phyloP scores from a whole-genome alignment of 1,140 invertebrate species.

The Zophobas atratus region DNA sequence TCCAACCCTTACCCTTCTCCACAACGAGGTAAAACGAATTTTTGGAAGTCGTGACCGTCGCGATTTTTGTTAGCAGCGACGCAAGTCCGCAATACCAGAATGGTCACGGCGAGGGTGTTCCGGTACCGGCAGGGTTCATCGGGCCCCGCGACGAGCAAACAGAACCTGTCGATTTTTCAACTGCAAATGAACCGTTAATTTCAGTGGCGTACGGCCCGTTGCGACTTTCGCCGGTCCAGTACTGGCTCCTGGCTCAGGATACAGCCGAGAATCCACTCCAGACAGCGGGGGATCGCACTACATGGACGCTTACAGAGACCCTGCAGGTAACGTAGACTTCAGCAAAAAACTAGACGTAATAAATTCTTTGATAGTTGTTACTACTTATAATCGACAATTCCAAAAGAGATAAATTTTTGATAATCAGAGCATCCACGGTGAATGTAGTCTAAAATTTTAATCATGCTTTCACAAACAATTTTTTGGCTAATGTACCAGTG shows the following conservation, averaged over 20 bases:
- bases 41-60: slow-evolving; percentile 11
- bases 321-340: slow-evolving; percentile 74
- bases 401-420: too few species aligned
- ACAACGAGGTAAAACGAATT: not conserved
- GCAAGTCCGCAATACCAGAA: slow-evolving; percentile 76
- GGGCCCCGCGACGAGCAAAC: slow-evolving; percentile 75
- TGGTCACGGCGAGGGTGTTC: slow-evolving; percentile 69
- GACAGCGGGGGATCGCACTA: slow-evolving; percentile 89
- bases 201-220: slow-evolving; percentile 73
- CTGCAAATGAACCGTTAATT: slow-evolving; percentile 76
- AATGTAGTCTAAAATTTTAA: not conserved
- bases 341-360: too few species aligned
- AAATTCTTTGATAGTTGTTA: too few species aligned
- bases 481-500: too few species aligned
- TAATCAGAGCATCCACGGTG: too few species aligned
- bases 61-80: slow-evolving; percentile 69
- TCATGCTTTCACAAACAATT: not conserved
- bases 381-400: too few species aligned
- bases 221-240: slow-evolving; percentile 68
- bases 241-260: slow-evolving; percentile 72
- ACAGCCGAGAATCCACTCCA: slow-evolving; percentile 86
- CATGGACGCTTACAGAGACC: slow-evolving; percentile 86
- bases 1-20: not conserved
- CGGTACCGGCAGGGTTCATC: slow-evolving; percentile 68
- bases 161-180: slow-evolving; percentile 80